These are phyloP conservation scores for Phoebastria nigripes DNA, from an alignment of 2,797 vertebrate genomes.

Conservation along the genomic window DNA sequence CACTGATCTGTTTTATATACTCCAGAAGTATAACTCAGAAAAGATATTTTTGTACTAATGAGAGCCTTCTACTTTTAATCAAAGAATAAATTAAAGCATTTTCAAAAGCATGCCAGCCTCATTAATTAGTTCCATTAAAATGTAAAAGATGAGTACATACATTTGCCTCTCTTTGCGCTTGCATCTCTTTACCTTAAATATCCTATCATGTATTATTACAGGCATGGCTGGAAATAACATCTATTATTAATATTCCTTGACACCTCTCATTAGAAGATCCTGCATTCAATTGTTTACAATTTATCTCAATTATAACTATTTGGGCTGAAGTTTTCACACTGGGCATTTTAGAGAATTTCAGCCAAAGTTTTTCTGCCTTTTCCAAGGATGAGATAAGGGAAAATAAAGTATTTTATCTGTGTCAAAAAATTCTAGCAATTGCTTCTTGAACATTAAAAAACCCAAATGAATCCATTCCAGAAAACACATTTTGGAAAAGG, in stretches of 20 bases:
- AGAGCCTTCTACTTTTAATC: conserved; percentile 58
- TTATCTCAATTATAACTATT: conserved; percentile 9
- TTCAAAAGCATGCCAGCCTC: conserved; percentile 52
- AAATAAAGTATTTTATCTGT: background rate
- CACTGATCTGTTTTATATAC: conserved; percentile 43
- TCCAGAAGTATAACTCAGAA: conserved; percentile 51
- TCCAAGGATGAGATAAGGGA: background rate
- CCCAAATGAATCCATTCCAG: background rate
- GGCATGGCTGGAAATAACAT: conserved; percentile 15
- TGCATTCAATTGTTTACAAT: background rate
- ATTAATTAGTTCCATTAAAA: conserved; percentile 66
- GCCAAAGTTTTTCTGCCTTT: background rate
- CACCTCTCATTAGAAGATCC: conserved; percentile 8
- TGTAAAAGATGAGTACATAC: conserved; percentile 42
- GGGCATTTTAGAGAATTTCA: background rate
- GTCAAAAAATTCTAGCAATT: background rate
- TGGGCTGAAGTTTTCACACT: background rate
- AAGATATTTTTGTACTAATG: conserved; percentile 53
- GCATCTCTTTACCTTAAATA: conserved; percentile 51
- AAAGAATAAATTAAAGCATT: conserved; percentile 59
- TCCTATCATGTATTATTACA: conserved; percentile 21
- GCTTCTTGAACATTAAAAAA: background rate
- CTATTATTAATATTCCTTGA: conserved; percentile 43
- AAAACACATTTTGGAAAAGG: background rate
- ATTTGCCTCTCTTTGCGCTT: conserved; percentile 24